Conservation (phyloP, 2,888 invertebrate genomes). For the Arctia plantaginis region DNA sequence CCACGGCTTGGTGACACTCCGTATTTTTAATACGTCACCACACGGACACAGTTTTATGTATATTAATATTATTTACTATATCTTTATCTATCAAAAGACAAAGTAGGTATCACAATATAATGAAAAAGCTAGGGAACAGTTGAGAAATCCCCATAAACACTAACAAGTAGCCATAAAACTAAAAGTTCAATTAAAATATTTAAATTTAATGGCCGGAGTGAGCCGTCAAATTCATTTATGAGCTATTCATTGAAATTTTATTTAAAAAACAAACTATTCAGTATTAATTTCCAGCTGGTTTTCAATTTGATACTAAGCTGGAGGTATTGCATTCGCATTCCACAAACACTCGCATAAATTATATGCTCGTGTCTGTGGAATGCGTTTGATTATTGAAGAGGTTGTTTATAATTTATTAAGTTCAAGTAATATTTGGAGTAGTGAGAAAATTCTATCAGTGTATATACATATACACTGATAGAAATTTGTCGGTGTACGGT, state of each 20-base stretch:
- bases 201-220: constrained; percentile 10
- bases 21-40: too few relatives aligned
- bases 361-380: not conserved
- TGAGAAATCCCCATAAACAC: not conserved
- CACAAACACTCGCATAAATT: not conserved
- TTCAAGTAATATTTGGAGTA: not conserved
- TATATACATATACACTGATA: too few relatives aligned
- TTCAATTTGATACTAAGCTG: not conserved
- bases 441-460: not conserved
- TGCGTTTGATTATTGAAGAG: not conserved
- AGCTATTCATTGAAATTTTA: constrained; percentile 15
- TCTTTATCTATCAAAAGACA: not conserved
- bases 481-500: too few relatives aligned
- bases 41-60: too few relatives aligned
- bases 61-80: not conserved
- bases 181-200: constrained; percentile 24
- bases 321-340: constrained; percentile 4
- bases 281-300: constrained; percentile 7
- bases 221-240: constrained; percentile 8
- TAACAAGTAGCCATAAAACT: constrained; percentile 5
- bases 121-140: not conserved
- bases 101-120: not conserved
- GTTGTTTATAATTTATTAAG: not conserved
- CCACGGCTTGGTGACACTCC: too few relatives aligned
- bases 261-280: constrained; percentile 24